phyloP scores from a whole-genome alignment of 2,888 invertebrate genomes.

The Ormyrus nitidulus region DNA sequence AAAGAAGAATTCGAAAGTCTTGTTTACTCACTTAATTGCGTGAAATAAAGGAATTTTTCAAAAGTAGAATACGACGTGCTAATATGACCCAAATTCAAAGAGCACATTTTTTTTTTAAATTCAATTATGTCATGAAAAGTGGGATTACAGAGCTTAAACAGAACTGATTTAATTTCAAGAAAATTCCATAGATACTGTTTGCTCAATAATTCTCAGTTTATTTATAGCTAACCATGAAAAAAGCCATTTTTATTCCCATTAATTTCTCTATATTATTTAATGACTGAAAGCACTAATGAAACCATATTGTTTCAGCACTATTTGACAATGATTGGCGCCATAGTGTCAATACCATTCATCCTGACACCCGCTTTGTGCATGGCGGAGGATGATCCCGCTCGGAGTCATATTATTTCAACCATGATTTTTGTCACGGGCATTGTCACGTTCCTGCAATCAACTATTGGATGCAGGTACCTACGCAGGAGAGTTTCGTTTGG shows the following conservation, averaged over 20 bases:
- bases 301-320: slow-evolving; percentile 79
- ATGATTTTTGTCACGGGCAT: slow-evolving; percentile 90
- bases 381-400: slow-evolving; percentile 83
- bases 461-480: slow-evolving; percentile 82
- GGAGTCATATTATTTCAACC: slow-evolving; percentile 87
- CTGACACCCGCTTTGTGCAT: slow-evolving; percentile 89
- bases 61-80: neutral
- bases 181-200: neutral
- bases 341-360: slow-evolving; percentile 89
- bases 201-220: slow-evolving; percentile 50
- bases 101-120: neutral
- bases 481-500: no score
- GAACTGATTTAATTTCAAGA: neutral
- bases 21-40: slow-evolving; percentile 21
- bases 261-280: no score
- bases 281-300: no score
- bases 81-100: neutral
- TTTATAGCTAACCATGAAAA: no score
- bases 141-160: no score
- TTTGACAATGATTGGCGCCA: slow-evolving; percentile 90
- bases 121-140: no score
- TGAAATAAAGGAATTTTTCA: neutral
- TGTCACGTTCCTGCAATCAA: slow-evolving; percentile 84
- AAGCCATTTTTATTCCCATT: no score
- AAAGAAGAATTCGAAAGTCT: neutral